These are phyloP conservation scores for Amphiprion ocellaris DNA, from an alignment of 2,113 vertebrate species.

Conservation along the genomic window DNA sequence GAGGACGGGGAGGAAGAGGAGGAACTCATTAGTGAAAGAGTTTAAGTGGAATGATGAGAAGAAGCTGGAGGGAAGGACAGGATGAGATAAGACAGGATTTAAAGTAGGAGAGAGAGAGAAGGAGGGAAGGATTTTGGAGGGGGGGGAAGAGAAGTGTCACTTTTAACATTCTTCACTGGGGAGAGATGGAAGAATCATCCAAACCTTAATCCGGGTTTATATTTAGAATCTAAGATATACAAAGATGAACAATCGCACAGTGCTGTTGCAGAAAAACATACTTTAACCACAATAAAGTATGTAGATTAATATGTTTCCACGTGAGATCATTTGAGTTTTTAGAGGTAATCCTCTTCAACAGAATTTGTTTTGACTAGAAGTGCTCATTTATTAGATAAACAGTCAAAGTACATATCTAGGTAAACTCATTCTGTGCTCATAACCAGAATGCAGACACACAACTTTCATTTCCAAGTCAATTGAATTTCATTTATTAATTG, in stretches of 20 bases:
- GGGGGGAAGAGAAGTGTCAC: slow-evolving; percentile 57
- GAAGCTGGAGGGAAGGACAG: slow-evolving; percentile 73
- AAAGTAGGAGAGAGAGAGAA: slow-evolving; percentile 49
- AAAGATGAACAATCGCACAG: slow-evolving; percentile 13
- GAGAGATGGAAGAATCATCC: slow-evolving; percentile 41
- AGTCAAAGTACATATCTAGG: too few species aligned
- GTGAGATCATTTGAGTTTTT: too few species aligned
- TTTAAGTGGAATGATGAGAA: slow-evolving; percentile 81
- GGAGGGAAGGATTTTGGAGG: slow-evolving; percentile 51
- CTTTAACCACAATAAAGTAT: background rate
- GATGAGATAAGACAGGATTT: slow-evolving; percentile 75
- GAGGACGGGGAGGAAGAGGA: slow-evolving; percentile 48
- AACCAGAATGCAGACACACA: too few species aligned
- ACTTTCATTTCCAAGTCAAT: too few species aligned
- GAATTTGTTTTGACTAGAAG: too few species aligned
- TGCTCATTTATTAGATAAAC: too few species aligned
- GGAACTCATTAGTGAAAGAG: slow-evolving; percentile 75
- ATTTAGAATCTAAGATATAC: slow-evolving; percentile 55
- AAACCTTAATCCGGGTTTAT: slow-evolving; percentile 63
- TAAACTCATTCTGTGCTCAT: too few species aligned
- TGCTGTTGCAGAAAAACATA: background rate
- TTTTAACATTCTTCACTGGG: slow-evolving; percentile 62
- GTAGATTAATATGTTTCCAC: background rate
- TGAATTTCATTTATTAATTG: too few species aligned
- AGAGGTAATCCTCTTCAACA: too few species aligned